Base-by-base conservation (phyloP, 2,797 vertebrate species). In the Chelmon rostratus region DNA sequence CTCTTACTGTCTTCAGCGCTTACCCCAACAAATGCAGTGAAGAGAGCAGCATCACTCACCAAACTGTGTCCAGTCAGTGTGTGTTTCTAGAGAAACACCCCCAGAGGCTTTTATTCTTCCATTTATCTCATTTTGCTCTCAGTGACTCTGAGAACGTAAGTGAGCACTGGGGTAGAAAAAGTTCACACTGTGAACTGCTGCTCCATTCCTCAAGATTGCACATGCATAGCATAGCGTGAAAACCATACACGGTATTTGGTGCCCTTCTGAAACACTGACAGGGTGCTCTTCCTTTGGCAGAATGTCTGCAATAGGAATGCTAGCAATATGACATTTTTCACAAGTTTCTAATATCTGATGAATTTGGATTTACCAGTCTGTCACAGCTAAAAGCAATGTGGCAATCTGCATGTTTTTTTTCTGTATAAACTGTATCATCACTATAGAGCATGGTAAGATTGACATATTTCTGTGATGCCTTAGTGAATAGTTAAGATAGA, bases 391-490 rank as follows among this genome's bases (percentile, higher is more conserved):
- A 68, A 49, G 52, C 71, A 70, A 38, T 23, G 52, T 58, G 81
- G 53, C 59, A 64, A 57, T 81, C 76, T 86, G 89, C 86, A 90
- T 89, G 86, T 72, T 33, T 61, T 72, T 42, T 42, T 70, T 68
- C 53, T 83, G 35, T 89, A 76, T 83, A 66, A 87, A 86, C 69
- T 78, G 73, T 76, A 73, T 86, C 81, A 50, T 84, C 58, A 40
- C 68, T 79, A 31, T 71, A 81, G 57, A 82, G 87, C 91, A 91
- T 91, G 91, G 65, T 47, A 57, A 40, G 31, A 80, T 40, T 31
- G 50, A 78, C 80, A 47, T 86, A 59, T 70, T 88, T 86, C 78
- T 90, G 86, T 89, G 85, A 91, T 65, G 82, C 84, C 86, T 90
- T 90, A 65, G 80, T 68, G 50, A 73, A 69, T 82, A 77, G 74